phyloP scores from a whole-genome alignment of 2,888 invertebrate species.

The Punctoribates punctum region DNA sequence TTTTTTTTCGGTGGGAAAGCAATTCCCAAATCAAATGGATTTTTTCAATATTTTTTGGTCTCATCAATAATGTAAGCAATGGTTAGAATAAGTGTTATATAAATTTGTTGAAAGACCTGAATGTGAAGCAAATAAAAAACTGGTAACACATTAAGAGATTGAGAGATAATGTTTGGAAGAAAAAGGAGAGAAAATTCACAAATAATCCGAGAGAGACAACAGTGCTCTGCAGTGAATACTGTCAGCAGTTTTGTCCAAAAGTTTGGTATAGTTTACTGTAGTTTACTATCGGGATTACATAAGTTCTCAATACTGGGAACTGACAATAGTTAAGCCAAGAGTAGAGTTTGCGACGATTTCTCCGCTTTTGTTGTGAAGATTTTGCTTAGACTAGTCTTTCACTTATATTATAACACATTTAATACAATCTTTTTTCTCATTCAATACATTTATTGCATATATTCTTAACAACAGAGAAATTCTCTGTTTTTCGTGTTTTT shows the following conservation, averaged over 20 bases:
- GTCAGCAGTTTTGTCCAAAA: not conserved
- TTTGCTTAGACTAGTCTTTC: not conserved
- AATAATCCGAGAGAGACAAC: not conserved
- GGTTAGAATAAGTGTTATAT: no score
- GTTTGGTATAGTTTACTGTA: not conserved
- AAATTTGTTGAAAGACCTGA: not conserved
- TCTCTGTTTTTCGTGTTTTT: not conserved
- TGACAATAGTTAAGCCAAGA: not conserved
- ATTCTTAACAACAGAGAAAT: not conserved
- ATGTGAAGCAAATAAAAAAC: not conserved
- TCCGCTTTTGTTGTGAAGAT: not conserved
- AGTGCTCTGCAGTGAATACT: not conserved
- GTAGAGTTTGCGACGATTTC: no score
- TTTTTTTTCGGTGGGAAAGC: no score
- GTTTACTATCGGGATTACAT: conserved; percentile 2
- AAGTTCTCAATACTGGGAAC: not conserved
- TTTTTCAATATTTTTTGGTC: no score
- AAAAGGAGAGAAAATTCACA: not conserved
- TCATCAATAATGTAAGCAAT: no score
- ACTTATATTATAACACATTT: not conserved
- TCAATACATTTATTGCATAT: not conserved
- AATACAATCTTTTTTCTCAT: not conserved
- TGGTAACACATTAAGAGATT: not conserved
- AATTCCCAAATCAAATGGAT: no score
- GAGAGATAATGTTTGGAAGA: not conserved